phyloP scores from a whole-genome alignment of 2,113 vertebrate genomes.

The Pollimyrus isidori region DNA sequence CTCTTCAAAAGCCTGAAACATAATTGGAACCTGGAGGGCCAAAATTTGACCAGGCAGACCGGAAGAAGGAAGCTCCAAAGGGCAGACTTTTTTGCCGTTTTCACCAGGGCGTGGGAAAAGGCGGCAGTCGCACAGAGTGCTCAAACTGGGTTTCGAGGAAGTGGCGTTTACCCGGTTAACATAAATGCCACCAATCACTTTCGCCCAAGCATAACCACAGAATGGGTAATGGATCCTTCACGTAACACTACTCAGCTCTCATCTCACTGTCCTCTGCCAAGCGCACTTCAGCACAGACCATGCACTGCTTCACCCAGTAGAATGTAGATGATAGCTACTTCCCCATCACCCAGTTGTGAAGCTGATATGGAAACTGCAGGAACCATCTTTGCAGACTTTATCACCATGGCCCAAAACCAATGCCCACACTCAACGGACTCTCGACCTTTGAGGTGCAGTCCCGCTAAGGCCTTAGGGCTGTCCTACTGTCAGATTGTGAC shows the following conservation, averaged over 20 bases:
- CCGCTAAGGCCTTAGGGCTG: no score
- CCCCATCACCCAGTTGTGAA: background rate
- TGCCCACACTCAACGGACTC: no score
- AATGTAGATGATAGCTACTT: background rate
- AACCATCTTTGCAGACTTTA: background rate
- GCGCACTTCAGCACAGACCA: background rate
- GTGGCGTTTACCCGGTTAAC: background rate
- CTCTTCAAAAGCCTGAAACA: background rate
- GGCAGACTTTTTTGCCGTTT: background rate
- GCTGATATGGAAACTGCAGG: background rate
- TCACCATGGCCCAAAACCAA: background rate
- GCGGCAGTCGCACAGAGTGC: background rate
- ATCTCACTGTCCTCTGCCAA: background rate
- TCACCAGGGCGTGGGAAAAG: background rate
- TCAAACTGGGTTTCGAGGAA: background rate
- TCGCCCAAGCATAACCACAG: background rate
- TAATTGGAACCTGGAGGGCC: background rate
- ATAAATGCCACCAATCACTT: background rate
- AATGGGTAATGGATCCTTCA: background rate
- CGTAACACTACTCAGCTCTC: background rate
- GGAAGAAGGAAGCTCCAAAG: background rate
- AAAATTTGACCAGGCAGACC: background rate
- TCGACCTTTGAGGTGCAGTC: no score
- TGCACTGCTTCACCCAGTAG: background rate
- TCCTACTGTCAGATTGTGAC: no score